Conservation (phyloP, 2,113 vertebrate genomes). For the Corythaixoides concolor region DNA sequence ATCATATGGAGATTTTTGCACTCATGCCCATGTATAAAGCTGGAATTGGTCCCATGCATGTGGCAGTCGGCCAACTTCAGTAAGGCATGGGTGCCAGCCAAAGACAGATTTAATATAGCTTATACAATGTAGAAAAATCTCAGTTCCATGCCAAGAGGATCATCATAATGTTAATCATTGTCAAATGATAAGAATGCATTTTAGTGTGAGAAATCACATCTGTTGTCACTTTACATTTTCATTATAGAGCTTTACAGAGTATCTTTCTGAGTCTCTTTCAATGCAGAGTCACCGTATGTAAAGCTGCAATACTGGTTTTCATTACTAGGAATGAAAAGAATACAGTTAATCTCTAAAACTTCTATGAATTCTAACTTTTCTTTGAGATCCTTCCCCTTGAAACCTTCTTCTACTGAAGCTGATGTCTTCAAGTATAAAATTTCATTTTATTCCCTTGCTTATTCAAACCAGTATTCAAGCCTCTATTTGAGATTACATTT, state of each 20-base stretch:
- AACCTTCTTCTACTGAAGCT: neutral
- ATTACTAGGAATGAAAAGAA: neutral
- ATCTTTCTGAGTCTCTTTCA: constrained; percentile 3
- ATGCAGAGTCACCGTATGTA: neutral
- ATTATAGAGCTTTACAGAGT: neutral
- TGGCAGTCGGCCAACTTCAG: constrained; percentile 22
- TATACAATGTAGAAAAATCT: constrained; percentile 35
- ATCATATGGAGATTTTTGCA: constrained; percentile 44
- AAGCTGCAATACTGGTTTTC: neutral
- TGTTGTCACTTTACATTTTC: constrained; percentile 21
- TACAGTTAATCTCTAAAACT: neutral
- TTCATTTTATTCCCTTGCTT: neutral
- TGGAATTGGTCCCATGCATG: constrained; percentile 7
- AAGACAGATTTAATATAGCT: constrained; percentile 36
- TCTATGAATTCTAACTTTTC: neutral
- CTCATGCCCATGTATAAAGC: neutral
- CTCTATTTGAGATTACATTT: neutral
- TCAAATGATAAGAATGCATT: constrained; percentile 46
- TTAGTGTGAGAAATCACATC: constrained; percentile 50
- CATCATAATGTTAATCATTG: constrained; percentile 40
- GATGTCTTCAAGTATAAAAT: neutral
- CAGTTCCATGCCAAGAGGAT: constrained; percentile 17
- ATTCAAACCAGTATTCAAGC: neutral
- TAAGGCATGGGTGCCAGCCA: constrained; percentile 13
- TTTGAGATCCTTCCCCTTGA: neutral